Conservation (phyloP, 2,888 invertebrate species). For the Patella depressa region DNA sequence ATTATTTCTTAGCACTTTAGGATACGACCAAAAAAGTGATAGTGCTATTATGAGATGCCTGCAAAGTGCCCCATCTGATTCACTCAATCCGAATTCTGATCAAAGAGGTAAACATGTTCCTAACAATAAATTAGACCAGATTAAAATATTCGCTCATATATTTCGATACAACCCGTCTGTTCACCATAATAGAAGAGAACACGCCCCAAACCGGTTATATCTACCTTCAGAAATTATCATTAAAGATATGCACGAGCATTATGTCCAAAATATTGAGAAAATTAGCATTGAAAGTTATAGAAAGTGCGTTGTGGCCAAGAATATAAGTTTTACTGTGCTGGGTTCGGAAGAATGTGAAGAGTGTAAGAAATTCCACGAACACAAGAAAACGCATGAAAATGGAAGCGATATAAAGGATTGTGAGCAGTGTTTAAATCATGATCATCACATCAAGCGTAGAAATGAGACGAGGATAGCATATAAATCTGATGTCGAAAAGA, state of each 20-base stretch:
- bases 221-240: conserved; percentile 8
- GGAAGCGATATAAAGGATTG: neutral
- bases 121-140: conserved; percentile 1
- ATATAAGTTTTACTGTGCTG: conserved; percentile 15
- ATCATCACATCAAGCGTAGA: neutral
- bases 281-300: conserved; percentile 14
- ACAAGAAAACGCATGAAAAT: neutral
- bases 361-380: conserved; percentile 6
- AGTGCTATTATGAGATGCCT: conserved; percentile 1
- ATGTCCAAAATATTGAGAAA: neutral
- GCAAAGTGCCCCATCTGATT: neutral
- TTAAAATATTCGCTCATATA: conserved; percentile 10
- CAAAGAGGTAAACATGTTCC: conserved; percentile 14
- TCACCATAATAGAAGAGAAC: conserved; percentile 14
- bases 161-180: neutral
- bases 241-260: conserved; percentile 12
- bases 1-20: conserved; percentile 13
- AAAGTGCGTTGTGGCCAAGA: conserved; percentile 6
- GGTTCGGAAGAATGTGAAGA: conserved; percentile 20
- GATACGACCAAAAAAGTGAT: neutral
- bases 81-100: conserved; percentile 2
- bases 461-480: neutral
- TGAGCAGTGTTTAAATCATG: neutral
- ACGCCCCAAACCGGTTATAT: conserved; percentile 15
- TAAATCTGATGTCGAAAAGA: neutral